Conservation (phyloP, 2,113 vertebrate species). For the Xiphorhynchus elegans region DNA sequence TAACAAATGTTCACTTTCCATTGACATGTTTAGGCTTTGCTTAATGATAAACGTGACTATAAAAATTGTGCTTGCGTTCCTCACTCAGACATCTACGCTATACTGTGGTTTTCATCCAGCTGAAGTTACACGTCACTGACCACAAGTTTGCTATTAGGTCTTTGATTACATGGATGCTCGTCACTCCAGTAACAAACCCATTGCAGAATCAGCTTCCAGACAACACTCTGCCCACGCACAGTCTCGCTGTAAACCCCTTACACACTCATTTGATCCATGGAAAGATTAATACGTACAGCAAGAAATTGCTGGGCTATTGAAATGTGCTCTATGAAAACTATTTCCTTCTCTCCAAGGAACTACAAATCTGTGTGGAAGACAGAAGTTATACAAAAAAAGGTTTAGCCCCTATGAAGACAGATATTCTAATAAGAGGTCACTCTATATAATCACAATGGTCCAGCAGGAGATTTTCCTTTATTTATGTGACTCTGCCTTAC, state of each 20-base stretch:
- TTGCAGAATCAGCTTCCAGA: background rate
- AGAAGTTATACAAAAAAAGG: background rate
- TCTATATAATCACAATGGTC: background rate
- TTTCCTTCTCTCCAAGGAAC: background rate
- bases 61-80: background rate
- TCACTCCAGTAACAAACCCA: background rate
- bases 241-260: background rate
- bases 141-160: background rate
- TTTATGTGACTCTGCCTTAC: background rate
- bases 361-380: background rate
- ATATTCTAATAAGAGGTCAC: background rate
- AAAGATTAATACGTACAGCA: background rate
- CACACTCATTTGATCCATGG: background rate
- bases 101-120: background rate
- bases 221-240: background rate
- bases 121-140: background rate
- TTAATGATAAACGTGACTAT: background rate
- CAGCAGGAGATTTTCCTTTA: background rate
- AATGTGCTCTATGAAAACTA: background rate
- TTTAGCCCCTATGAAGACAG: background rate
- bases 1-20: background rate
- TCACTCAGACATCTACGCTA: background rate
- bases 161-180: background rate
- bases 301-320: background rate
- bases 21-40: background rate